phyloP scores from a whole-genome alignment of 2,888 invertebrate species.

The Idaea aversata region DNA sequence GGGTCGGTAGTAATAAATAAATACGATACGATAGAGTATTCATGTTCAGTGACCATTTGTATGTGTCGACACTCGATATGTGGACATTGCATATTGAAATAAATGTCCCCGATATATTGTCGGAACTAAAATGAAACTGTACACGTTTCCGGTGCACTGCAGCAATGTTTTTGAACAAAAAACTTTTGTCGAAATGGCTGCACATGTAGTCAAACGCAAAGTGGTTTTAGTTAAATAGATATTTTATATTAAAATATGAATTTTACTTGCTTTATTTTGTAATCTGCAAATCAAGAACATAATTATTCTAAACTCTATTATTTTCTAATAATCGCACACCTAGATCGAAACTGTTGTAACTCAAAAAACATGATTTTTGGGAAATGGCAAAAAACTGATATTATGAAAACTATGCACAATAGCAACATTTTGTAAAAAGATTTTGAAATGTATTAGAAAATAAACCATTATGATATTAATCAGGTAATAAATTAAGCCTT shows the following conservation, averaged over 20 bases:
- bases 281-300: too few relatives aligned
- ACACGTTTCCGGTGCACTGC: background rate
- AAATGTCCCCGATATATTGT: background rate
- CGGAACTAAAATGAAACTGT: background rate
- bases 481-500: too few relatives aligned
- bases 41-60: background rate
- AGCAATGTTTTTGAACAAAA: background rate
- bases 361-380: too few relatives aligned
- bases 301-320: too few relatives aligned
- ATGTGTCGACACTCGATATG: background rate
- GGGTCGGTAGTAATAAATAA: background rate
- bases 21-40: background rate
- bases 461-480: too few relatives aligned
- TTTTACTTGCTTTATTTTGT: too few relatives aligned
- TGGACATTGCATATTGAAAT: background rate
- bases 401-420: too few relatives aligned
- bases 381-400: too few relatives aligned
- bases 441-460: too few relatives aligned
- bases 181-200: background rate
- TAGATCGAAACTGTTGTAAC: too few relatives aligned
- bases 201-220: background rate
- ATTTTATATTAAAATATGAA: background rate
- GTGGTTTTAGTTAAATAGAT: background rate
- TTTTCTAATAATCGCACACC: too few relatives aligned
- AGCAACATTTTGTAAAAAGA: too few relatives aligned